phyloP scores from a whole-genome alignment of 2,113 vertebrate genomes.

The Marmota flaviventris region DNA sequence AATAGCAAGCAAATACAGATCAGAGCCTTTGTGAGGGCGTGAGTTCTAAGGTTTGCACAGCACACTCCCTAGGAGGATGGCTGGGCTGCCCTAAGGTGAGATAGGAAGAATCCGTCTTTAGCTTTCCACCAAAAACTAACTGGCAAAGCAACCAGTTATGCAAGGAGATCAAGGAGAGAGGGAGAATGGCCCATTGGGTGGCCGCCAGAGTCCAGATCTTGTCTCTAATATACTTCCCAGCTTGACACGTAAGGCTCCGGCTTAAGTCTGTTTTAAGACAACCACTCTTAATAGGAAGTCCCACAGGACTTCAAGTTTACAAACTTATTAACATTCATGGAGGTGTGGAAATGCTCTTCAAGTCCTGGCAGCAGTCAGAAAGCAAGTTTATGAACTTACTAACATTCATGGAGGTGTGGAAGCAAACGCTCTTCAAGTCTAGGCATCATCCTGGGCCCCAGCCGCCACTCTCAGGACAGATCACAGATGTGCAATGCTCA shows the following conservation, averaged over 20 bases:
- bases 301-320: slow-evolving; percentile 6
- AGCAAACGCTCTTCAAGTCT: too few species aligned
- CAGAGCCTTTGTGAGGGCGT: neutral
- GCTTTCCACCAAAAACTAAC: neutral
- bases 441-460: too few species aligned
- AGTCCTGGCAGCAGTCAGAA: neutral
- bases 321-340: slow-evolving; percentile 25
- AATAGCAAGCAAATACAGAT: neutral
- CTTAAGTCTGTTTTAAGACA: slow-evolving; percentile 17
- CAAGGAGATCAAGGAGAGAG: neutral
- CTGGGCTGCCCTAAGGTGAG: neutral
- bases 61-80: neutral
- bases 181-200: neutral
- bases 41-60: slow-evolving; percentile 28
- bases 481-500: neutral
- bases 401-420: too few species aligned
- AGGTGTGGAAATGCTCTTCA: neutral
- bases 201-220: neutral
- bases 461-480: neutral
- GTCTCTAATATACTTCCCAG: neutral
- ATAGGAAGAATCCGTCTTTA: neutral
- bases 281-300: neutral
- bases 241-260: neutral
- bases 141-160: neutral
- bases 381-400: too few species aligned